Evolutionary conservation across 30 jellyfish, hydroid and myxozoan species (phyloP).

Genomic region (Hydra vulgaris): DNA sequence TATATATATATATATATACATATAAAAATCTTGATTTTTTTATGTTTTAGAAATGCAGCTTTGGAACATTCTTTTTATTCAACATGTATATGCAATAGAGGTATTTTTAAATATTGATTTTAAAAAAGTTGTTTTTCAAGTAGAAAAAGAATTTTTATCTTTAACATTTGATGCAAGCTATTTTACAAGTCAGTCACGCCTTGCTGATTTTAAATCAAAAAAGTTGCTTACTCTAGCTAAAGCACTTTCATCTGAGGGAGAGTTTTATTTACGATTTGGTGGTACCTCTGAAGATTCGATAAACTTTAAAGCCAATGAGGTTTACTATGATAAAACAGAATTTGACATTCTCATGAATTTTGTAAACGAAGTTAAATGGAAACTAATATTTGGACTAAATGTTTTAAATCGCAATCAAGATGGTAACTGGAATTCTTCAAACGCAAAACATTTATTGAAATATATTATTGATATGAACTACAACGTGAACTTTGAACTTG

Average conservation of each 20-base stretch:
- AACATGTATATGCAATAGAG: neutral
- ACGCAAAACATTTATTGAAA: constrained; percentile 45
- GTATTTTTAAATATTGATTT: constrained; percentile 4
- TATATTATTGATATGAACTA: constrained; percentile 43
- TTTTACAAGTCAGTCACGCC: constrained; percentile 23
- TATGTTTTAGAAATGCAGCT: neutral
- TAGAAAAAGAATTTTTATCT: constrained; percentile 50
- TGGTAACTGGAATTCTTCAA: constrained; percentile 77
- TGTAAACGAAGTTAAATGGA: constrained; percentile 51
- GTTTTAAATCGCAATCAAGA: constrained; percentile 36
- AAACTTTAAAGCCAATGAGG: constrained; percentile 23
- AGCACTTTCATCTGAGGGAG: constrained; percentile 30
- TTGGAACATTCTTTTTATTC: neutral
- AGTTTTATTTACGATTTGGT: constrained; percentile 54
- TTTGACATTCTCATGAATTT: constrained; percentile 43
- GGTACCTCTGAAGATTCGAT: constrained; percentile 53
- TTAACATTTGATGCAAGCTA: constrained; percentile 43
- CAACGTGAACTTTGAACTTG: constrained; percentile 58
- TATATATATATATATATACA: no score
- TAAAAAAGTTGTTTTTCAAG: neutral
- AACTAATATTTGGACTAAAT: constrained; percentile 54
- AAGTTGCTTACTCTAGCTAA: constrained; percentile 36
- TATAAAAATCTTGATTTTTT: no score
- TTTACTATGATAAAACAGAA: constrained; percentile 39
- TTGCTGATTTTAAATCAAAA: constrained; percentile 25